phyloP scores from a whole-genome alignment of 2,888 invertebrate genomes.

The Mythimna vitellina region DNA sequence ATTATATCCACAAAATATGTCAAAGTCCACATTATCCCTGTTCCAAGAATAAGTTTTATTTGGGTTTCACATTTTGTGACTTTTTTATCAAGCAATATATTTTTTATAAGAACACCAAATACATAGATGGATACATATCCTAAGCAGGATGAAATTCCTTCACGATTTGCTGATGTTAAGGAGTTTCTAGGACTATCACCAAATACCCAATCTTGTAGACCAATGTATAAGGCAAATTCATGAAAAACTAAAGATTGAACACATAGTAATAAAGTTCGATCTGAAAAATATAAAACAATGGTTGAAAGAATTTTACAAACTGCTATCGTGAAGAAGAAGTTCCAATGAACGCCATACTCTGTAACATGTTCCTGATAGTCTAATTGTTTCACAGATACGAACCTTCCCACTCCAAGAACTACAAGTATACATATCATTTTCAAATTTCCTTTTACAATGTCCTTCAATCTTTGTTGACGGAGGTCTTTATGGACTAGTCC shows the following conservation, averaged over 20 bases:
- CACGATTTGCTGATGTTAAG: constrained; percentile 96
- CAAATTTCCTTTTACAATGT: constrained; percentile 79
- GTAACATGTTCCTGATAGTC: constrained; percentile 97
- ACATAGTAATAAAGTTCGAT: constrained; percentile 89
- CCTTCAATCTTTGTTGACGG: constrained; percentile 69
- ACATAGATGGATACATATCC: constrained; percentile 97
- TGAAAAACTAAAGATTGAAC: constrained; percentile 91
- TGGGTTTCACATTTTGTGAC: constrained; percentile 67
- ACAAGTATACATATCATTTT: constrained; percentile 82
- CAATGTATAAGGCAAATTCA: constrained; percentile 91
- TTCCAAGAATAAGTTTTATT: constrained; percentile 64
- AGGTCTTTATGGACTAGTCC: constrained; percentile 92
- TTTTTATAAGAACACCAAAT: constrained; percentile 92
- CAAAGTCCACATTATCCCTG: constrained; percentile 81
- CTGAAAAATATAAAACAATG: constrained; percentile 89
- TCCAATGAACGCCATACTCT: constrained; percentile 99
- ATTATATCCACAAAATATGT: constrained; percentile 86
- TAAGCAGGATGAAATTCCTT: constrained; percentile 96
- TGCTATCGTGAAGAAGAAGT: constrained; percentile 98
- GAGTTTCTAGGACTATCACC: constrained; percentile 89
- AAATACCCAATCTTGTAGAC: constrained; percentile 94
- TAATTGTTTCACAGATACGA: constrained; percentile 90
- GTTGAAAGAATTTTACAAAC: constrained; percentile 94
- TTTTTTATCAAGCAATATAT: constrained; percentile 83
- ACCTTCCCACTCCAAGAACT: constrained; percentile 92